These are phyloP conservation scores for Clarias batrachus DNA, from an alignment of 2,113 vertebrate species.

Conservation along the genomic window DNA sequence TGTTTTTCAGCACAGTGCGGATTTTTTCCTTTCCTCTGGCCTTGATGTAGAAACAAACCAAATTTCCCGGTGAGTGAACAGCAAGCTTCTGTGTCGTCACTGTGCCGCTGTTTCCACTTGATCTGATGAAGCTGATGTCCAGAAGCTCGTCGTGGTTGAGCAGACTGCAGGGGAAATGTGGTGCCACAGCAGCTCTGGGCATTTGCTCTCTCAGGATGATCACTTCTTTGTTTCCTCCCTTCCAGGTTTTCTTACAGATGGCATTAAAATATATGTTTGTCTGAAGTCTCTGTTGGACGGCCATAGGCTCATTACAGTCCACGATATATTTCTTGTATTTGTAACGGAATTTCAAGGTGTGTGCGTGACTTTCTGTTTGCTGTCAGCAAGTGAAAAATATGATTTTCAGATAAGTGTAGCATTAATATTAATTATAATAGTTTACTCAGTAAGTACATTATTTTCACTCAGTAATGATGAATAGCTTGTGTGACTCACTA, in stretches of 20 bases:
- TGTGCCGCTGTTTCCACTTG: fast-evolving
- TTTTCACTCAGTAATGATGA: not conserved
- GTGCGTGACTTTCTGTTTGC: constrained; percentile 1
- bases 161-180: constrained; percentile 45
- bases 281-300: constrained; percentile 25
- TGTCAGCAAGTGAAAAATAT: constrained; percentile 8
- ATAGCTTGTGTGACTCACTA: not conserved
- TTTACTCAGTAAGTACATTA: not conserved
- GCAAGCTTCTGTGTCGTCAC: too few species aligned
- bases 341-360: constrained; percentile 14
- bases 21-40: constrained; percentile 1
- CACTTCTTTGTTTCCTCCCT: not conserved
- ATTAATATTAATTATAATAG: not conserved
- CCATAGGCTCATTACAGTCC: not conserved
- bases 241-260: not conserved
- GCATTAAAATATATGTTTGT: not conserved
- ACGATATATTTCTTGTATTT: fast-evolving
- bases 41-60: constrained; percentile 38
- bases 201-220: constrained; percentile 15
- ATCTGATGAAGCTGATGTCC: constrained; percentile 31
- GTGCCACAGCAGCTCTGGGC: not conserved
- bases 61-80: not conserved
- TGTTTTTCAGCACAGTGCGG: not conserved
- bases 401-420: not conserved
- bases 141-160: constrained; percentile 32